phyloP scores from a whole-genome alignment of 2,113 vertebrate genomes.

The Lamprotornis superbus region DNA sequence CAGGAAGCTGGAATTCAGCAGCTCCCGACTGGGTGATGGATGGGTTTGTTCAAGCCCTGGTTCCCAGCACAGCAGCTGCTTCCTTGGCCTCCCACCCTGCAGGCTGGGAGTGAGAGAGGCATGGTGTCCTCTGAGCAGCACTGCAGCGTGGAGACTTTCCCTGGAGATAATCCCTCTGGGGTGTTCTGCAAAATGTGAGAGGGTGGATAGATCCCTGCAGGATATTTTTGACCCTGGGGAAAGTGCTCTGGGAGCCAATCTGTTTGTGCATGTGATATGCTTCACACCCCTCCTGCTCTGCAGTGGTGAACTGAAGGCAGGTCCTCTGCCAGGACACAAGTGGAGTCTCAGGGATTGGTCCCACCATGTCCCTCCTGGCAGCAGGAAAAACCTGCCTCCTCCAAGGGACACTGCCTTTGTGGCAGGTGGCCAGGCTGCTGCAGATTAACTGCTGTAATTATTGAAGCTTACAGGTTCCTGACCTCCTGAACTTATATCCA shows the following conservation, averaged over 20 bases:
- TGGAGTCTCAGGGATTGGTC: not conserved
- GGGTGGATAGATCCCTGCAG: not conserved
- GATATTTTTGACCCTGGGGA: not conserved
- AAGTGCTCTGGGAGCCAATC: not conserved
- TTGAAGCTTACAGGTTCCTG: not conserved
- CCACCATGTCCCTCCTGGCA: not conserved
- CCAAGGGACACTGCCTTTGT: not conserved
- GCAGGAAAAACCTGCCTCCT: not conserved
- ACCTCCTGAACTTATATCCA: not conserved
- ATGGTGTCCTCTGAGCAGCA: not conserved
- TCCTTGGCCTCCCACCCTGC: not conserved
- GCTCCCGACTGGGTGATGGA: not conserved
- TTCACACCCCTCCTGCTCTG: not conserved
- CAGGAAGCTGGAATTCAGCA: not conserved
- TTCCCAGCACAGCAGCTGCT: not conserved
- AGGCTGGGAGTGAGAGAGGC: not conserved
- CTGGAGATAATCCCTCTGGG: not conserved
- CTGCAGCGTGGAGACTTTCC: not conserved
- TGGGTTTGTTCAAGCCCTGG: not conserved
- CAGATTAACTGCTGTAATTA: constrained; percentile 10
- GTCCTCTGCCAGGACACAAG: not conserved
- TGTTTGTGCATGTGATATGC: not conserved
- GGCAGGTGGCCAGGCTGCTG: not conserved
- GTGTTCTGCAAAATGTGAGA: not conserved
- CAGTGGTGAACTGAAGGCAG: not conserved